Percentiles rank a stretch among this genome's conserved stretches.
Evolutionary conservation across 2,797 vertebrate genomes (phyloP).

Genomic region (Falco naumanni): DNA sequence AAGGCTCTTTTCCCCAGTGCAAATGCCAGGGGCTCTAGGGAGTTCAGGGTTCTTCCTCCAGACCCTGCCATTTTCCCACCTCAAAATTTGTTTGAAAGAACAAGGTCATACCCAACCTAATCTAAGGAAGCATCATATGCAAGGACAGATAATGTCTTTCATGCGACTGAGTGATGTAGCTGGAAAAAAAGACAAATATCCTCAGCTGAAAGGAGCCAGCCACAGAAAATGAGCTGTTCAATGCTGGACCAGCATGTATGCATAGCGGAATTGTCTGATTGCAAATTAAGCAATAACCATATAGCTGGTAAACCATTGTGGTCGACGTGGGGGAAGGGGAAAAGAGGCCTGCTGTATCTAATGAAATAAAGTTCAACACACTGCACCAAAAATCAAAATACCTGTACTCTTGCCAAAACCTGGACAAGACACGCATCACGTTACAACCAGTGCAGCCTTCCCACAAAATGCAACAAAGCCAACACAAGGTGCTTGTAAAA

Average conservation of each 20-base stretch:
- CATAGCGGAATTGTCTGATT: neutral
- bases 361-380: neutral
- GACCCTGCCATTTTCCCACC: neutral
- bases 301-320: neutral
- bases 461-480: neutral
- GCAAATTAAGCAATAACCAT: neutral
- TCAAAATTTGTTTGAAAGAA: neutral
- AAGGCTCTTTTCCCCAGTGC: neutral
- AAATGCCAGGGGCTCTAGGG: neutral
- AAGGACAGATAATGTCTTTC: neutral
- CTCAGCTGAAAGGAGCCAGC: neutral
- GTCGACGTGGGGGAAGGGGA: fast-evolving
- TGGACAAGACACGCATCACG: neutral
- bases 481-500: neutral
- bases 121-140: neutral
- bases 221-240: neutral
- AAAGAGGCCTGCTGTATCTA: neutral
- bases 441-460: neutral
- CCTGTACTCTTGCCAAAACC: neutral
- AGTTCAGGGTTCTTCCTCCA: neutral
- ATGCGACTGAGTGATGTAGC: neutral
- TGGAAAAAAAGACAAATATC: neutral
- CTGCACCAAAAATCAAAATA: neutral
- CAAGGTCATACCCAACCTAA: neutral
- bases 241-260: neutral